Evolutionary conservation across 1,140 invertebrate genomes (phyloP).

Genomic region (Chrysopa pallens): DNA sequence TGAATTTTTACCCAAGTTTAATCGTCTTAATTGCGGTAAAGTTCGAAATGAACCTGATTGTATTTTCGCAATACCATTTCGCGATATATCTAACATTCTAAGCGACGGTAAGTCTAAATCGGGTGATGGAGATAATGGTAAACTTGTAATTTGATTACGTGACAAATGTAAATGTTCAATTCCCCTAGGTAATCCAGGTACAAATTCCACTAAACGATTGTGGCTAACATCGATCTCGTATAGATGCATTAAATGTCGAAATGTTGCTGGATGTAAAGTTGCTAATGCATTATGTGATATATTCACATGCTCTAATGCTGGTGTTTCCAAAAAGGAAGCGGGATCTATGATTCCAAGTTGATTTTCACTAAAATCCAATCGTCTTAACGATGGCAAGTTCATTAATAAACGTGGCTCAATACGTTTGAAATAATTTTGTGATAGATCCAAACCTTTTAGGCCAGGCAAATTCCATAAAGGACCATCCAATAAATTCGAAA

Average conservation of each 20-base stretch:
- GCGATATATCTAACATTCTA: conserved; percentile 53
- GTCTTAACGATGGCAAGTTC: conserved; percentile 54
- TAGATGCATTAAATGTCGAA: conserved; percentile 49
- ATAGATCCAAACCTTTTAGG: conserved; percentile 64
- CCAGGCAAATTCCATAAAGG: conserved; percentile 67
- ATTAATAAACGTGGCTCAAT: conserved; percentile 49
- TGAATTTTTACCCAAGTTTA: conserved; percentile 62
- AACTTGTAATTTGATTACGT: conserved; percentile 47
- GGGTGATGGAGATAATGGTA: conserved; percentile 41
- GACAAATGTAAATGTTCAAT: conserved; percentile 59
- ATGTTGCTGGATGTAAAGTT: conserved; percentile 49
- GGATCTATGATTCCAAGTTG: conserved; percentile 48
- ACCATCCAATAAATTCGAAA: conserved; percentile 36
- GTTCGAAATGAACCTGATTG: conserved; percentile 42
- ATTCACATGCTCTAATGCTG: conserved; percentile 57
- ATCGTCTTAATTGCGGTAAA: conserved; percentile 44
- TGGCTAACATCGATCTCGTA: conserved; percentile 62
- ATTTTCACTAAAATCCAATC: conserved; percentile 65
- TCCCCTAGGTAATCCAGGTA: conserved; percentile 51
- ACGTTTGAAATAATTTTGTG: conserved; percentile 51
- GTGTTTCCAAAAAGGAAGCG: conserved; percentile 48
- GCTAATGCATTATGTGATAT: conserved; percentile 52
- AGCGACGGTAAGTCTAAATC: conserved; percentile 49
- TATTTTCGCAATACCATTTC: conserved; percentile 56
- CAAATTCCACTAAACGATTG: conserved; percentile 51